Base-by-base conservation (phyloP, 2,888 invertebrate species). In the Aromia moschata region DNA sequence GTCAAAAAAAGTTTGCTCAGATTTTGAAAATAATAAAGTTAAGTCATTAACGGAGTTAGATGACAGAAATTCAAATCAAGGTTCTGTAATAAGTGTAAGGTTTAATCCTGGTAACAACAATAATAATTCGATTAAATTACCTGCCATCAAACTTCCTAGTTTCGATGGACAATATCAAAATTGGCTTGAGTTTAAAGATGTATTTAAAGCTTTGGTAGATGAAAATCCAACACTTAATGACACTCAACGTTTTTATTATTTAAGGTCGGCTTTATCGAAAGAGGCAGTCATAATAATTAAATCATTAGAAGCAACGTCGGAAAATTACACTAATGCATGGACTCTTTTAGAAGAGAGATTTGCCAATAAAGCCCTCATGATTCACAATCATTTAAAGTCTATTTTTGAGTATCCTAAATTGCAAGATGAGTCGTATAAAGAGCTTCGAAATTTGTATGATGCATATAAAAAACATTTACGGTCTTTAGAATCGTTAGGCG, bases 131-230 rank as follows among this genome's bases (percentile, higher is more conserved):
- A 17, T 49, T 17, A 52, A 52, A 36, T 53, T 58, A 40, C 58
- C 58, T 9, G 20, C 58, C n/a, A 57, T 57, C 16, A 51, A 51
- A 16, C 18, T 57, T 15, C 52, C 57, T 33, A 52, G 17, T 20
- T 57, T 57, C 17, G 52, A 57, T 33, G 52, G 57, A 9, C 12
- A 47, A 40, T 52, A 45, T 31, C 31, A 45, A 15, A 45, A 45
- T 31, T 62, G 52, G 58, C 25, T 58, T 14, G 62, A 62, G 20
- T 62, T 58, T 44, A 41, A 37, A 11, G 58, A 62, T 37, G 30
- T 47, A 1, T 62, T 62, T 37, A 33, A 43, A 10, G 33, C 45
- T 11, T 36, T 53, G 20, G 38, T 58, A 12, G 16, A 37, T 47
- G 31, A 37, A n/a, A 54, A 54, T 33, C 1, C 9, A 9, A 9